phyloP scores from a whole-genome alignment of 2,113 vertebrate species.

The Lepus timidus region DNA sequence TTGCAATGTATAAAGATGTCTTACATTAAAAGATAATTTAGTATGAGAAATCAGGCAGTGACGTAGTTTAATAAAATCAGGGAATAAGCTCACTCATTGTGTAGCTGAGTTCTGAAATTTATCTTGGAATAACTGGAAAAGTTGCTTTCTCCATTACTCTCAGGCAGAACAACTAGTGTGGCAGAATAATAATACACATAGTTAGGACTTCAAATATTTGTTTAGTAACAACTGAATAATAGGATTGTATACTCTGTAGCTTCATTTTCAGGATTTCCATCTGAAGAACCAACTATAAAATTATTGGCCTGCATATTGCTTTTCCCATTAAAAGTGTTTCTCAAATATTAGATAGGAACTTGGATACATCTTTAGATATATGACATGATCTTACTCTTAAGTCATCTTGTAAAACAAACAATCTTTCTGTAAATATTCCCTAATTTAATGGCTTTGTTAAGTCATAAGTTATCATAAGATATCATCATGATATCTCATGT shows the following conservation, averaged over 20 bases:
- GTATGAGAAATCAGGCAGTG: background rate
- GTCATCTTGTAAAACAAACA: background rate
- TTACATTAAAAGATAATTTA: background rate
- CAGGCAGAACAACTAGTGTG: no score
- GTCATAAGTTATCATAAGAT: background rate
- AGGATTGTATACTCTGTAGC: background rate
- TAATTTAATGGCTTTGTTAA: conserved; percentile 5
- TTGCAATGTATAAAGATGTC: background rate
- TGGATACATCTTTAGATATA: background rate
- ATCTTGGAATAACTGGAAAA: background rate
- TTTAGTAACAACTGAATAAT: background rate
- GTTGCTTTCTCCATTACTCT: background rate
- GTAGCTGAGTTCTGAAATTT: background rate
- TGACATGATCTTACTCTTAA: background rate
- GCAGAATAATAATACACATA: background rate
- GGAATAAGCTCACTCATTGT: background rate
- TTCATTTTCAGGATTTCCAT: background rate
- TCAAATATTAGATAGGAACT: background rate
- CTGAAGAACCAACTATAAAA: background rate
- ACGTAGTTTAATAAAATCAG: background rate
- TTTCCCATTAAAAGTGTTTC: background rate
- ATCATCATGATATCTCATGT: background rate
- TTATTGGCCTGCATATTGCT: background rate
- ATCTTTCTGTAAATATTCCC: background rate
- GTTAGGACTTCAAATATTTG: background rate